Percentiles rank a stretch among this genome's conserved stretches.
Evolutionary conservation across 2,888 invertebrate species (phyloP).

Genomic region (Argyresthia albistria): DNA sequence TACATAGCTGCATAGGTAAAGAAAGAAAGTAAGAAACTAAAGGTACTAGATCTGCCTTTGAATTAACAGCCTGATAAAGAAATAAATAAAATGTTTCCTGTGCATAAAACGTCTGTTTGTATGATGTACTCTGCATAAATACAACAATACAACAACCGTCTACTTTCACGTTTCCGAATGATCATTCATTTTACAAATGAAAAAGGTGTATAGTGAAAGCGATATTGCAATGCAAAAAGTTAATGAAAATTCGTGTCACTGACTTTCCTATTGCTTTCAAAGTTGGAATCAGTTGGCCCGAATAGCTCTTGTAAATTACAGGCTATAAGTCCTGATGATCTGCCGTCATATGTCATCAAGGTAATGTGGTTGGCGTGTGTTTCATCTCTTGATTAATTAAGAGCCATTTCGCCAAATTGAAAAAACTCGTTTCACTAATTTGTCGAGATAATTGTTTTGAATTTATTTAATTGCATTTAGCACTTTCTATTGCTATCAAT

Average conservation of each 20-base stretch:
- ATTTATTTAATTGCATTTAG: background rate
- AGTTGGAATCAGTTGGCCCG: constrained; percentile 39
- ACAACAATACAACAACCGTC: constrained; percentile 22
- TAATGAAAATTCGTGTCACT: constrained; percentile 67
- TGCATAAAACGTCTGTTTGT: too few relatives aligned
- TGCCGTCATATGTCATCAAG: background rate
- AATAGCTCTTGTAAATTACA: constrained; percentile 16
- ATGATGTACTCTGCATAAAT: background rate
- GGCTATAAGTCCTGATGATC: background rate
- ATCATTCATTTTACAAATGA: constrained; percentile 54
- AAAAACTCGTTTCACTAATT: background rate
- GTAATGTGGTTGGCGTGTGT: constrained; percentile 1
- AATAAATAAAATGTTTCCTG: too few relatives aligned
- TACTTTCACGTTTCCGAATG: constrained; percentile 64
- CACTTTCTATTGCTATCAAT: background rate
- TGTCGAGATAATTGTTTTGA: background rate
- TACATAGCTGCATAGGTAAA: too few relatives aligned
- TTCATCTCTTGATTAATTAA: background rate
- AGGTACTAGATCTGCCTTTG: too few relatives aligned
- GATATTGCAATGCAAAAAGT: constrained; percentile 62
- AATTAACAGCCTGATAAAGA: too few relatives aligned
- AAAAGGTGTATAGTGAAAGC: constrained; percentile 57
- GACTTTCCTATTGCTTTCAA: constrained; percentile 54
- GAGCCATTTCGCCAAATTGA: background rate
- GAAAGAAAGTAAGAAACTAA: too few relatives aligned